phyloP scores from a whole-genome alignment of 2,797 vertebrate genomes.

The Pipistrellus pipistrellus region DNA sequence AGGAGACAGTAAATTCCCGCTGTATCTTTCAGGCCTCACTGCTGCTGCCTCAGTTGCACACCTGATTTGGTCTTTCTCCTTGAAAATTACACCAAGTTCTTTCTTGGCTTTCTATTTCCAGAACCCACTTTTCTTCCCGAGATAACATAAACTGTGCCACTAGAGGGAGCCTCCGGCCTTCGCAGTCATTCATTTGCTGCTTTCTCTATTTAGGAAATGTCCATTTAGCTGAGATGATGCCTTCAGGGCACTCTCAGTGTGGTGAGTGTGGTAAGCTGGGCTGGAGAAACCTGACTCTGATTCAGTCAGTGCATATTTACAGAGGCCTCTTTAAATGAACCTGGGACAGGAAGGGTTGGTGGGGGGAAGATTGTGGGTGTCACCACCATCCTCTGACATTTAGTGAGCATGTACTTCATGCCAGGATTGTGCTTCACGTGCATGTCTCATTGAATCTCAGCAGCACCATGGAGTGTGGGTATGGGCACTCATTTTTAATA shows the following conservation, averaged over 20 bases:
- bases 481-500: not conserved
- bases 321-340: not conserved
- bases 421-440: rapidly evolving
- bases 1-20: not conserved
- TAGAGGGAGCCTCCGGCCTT: slow-evolving; percentile 66
- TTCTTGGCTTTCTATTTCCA: not conserved
- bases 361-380: not conserved
- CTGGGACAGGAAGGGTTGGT: not conserved
- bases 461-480: rapidly evolving
- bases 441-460: not conserved
- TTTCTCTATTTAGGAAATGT: not conserved
- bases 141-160: not conserved
- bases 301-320: not conserved
- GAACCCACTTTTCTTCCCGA: not conserved
- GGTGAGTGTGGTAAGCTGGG: not conserved
- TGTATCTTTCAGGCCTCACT: not conserved
- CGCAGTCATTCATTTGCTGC: not conserved
- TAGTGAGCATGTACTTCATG: not conserved
- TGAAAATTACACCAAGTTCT: not conserved
- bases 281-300: not conserved
- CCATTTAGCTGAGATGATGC: not conserved
- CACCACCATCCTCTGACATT: not conserved
- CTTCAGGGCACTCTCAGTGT: not conserved
- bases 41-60: not conserved
- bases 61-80: not conserved